Percentiles rank a stretch among this genome's conserved stretches.
Conservation (phyloP, 2,888 invertebrate species). For the Rotaria sp. region DNA sequence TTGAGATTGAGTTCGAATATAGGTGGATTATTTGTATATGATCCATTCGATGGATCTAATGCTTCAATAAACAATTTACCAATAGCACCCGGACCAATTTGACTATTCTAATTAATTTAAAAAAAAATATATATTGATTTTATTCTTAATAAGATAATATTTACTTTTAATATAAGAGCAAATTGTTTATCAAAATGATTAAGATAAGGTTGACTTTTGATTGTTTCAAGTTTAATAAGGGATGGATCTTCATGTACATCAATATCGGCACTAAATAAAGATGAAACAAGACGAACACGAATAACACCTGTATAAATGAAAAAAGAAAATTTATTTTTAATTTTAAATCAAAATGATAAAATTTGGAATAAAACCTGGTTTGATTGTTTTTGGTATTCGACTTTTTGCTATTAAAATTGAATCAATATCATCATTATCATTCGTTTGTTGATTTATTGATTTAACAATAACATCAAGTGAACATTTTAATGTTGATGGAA, state of each 20-base stretch:
- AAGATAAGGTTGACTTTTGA: neutral
- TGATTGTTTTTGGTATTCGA: neutral
- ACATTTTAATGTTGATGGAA: constrained; percentile 11
- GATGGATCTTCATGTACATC: neutral
- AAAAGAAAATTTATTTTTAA: too few relatives aligned
- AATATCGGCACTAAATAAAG: neutral
- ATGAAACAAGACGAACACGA: neutral
- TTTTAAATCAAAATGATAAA: too few relatives aligned
- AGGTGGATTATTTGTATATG: neutral
- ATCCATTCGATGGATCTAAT: neutral
- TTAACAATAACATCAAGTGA: constrained; percentile 4
- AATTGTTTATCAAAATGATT: neutral
- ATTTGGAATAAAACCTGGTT: neutral
- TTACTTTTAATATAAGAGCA: neutral
- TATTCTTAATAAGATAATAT: neutral
- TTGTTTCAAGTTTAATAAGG: neutral
- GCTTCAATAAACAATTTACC: constrained; percentile 2
- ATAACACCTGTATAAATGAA: neutral
- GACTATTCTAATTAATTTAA: neutral
- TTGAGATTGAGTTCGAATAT: neutral
- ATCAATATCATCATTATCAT: neutral
- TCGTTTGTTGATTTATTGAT: neutral
- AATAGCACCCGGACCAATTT: neutral
- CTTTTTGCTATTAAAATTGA: neutral
- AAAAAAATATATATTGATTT: neutral